Evolutionary conservation across 2,797 vertebrate species (phyloP).

Genomic region (Paedocypris micromegethes): DNA sequence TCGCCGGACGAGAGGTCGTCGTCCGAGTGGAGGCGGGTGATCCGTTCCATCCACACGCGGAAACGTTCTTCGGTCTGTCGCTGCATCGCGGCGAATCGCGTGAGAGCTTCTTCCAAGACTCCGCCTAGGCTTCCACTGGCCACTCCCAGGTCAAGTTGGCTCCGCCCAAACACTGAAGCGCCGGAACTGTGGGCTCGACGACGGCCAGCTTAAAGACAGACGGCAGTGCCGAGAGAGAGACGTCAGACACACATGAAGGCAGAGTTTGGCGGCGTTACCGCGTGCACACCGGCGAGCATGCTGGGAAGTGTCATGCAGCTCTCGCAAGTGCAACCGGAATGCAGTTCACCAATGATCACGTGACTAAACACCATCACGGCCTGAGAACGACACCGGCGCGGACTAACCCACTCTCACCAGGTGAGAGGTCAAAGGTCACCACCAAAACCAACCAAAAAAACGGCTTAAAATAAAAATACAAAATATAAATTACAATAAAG

Average conservation of each 20-base stretch:
- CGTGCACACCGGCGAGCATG: constrained; percentile 71
- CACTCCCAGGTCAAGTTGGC: constrained; percentile 85
- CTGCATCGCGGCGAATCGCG: constrained; percentile 89
- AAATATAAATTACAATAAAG: no score
- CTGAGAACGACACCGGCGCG: background rate
- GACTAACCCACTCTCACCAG: background rate
- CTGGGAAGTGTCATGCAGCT: constrained; percentile 73
- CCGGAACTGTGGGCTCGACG: constrained; percentile 82
- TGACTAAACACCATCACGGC: constrained; percentile 38
- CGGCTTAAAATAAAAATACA: no score
- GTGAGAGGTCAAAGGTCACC: background rate
- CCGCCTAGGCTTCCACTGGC: constrained; percentile 88
- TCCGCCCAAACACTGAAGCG: constrained; percentile 80
- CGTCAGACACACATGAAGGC: constrained; percentile 67
- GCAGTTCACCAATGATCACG: constrained; percentile 59
- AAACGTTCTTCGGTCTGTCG: constrained; percentile 93
- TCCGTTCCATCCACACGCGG: constrained; percentile 86
- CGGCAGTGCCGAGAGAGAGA: constrained; percentile 80
- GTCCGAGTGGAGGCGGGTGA: constrained; percentile 81
- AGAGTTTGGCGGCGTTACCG: constrained; percentile 56
- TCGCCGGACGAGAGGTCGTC: constrained; percentile 75
- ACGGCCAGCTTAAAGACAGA: constrained; percentile 96
- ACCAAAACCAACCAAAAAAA: no score
- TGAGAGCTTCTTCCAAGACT: constrained; percentile 91
- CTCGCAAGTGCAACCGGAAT: constrained; percentile 63